Base-by-base conservation (phyloP, 2,888 invertebrate genomes). In the Acronicta psi region DNA sequence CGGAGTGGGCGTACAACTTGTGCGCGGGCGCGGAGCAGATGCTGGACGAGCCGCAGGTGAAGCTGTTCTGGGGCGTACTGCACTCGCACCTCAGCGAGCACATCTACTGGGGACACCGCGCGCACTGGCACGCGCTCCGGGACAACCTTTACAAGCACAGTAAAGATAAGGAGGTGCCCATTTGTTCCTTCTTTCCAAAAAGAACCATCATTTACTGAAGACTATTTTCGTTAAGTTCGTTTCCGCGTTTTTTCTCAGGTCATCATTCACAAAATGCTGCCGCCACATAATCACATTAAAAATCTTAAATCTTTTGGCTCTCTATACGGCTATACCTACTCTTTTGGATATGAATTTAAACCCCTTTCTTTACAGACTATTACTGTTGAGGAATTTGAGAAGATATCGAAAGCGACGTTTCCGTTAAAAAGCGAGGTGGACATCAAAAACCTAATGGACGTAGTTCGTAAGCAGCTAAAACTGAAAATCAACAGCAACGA, bases 1-100 rank as follows among this genome's bases (percentile, higher is more conserved):
- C 93, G 0, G 94, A 94, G 64, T 94, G 94, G 94, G 92, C 94
- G 8, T 94, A 94, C 84, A 94, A 94, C 76, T 76, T 94, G 67
- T 94, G 93, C 79, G 92, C 92, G 0, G 90, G 93, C 43, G 93
- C 89, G 0, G 93, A 93, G 62, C 93, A 92, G 75, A 88, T 89
- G 90, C 81, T 93, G 51, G 94, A 94, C 73, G 94, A 94, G 79
- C 90, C 91, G 8, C 90, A 89, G 37, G 91, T 94, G 53, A 87
- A 87, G 72, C 68, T 94, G 74, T 94, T 94, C 83, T 93, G 94
- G 92, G 93, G 92, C 1, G 91, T 83, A 54, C 80, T 94, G 47
- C 91, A 89, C 73, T 91, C 87, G 0, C 89, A 86, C 34, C 87
- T 92, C 45, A 83, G 86, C 74, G 92, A 94, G 78, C 84, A 84